phyloP scores from a whole-genome alignment of 37 sponge, comb jelly and placozoan species.

The Chondrilla cf. caribensis region DNA sequence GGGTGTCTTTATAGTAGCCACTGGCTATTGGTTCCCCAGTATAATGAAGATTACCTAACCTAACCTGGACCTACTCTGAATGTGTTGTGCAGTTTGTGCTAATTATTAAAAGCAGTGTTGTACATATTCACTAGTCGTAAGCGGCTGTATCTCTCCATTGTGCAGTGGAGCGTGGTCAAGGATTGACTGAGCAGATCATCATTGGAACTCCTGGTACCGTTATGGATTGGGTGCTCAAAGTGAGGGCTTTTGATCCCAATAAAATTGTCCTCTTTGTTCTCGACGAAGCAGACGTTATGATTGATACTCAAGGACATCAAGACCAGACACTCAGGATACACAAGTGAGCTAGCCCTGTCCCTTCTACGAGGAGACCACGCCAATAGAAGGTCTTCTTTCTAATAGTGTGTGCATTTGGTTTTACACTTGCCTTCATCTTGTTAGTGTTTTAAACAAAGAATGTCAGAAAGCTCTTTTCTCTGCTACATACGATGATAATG shows the following conservation, averaged over 20 bases:
- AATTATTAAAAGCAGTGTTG: too few species aligned
- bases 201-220: conserved; percentile 93
- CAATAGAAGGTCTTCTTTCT: too few species aligned
- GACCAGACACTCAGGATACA: conserved; percentile 90
- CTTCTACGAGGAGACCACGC: too few species aligned
- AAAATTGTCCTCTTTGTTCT: conserved; percentile 85
- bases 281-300: conserved; percentile 98
- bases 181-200: conserved; percentile 69
- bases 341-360: conserved; percentile 73
- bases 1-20: too few species aligned
- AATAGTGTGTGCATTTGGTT: too few species aligned
- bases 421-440: too few species aligned
- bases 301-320: conserved; percentile 89
- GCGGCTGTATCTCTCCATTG: neutral
- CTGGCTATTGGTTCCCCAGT: too few species aligned
- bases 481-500: conserved; percentile 89
- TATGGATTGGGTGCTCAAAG: conserved; percentile 84
- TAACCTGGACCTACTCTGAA: too few species aligned
- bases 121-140: too few species aligned
- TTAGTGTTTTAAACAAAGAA: neutral
- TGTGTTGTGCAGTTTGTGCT: too few species aligned
- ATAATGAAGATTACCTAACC: too few species aligned
- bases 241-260: conserved; percentile 61
- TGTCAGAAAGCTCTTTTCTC: conserved; percentile 89
- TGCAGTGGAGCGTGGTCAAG: conserved; percentile 21